A percentile compares a stretch with the other conserved stretches of the same genome.
phyloP scores from a whole-genome alignment of 2,888 invertebrate species.

The Synergus gifuensis region DNA sequence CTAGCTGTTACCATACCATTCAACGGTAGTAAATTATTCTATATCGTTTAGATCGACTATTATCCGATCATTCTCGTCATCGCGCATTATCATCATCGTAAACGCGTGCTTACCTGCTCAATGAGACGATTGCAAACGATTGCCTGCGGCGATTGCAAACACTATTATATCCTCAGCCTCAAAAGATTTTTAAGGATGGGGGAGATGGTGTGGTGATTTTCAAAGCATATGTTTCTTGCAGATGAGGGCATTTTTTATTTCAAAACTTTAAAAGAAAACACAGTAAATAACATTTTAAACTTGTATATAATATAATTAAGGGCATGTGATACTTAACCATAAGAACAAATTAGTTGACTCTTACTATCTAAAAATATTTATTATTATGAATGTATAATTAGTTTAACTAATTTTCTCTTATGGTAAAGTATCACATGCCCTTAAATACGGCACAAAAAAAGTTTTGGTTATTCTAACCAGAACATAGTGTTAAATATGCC shows the following conservation, averaged over 20 bases:
- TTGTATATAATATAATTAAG: too few species aligned
- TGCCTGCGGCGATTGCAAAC: constrained; percentile 45
- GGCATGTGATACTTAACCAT: too few species aligned
- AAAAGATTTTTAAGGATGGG: constrained; percentile 25
- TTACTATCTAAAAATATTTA: too few species aligned
- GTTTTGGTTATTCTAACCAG: too few species aligned
- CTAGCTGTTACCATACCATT: constrained; percentile 18
- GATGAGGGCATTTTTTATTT: neutral
- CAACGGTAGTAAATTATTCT: constrained; percentile 61
- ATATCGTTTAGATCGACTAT: constrained; percentile 59
- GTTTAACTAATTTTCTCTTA: too few species aligned
- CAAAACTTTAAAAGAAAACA: neutral
- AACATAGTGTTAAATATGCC: too few species aligned
- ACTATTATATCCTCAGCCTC: constrained; percentile 25
- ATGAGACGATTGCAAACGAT: constrained; percentile 36
- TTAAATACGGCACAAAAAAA: too few species aligned
- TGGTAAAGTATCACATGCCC: too few species aligned
- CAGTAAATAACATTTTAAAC: neutral
- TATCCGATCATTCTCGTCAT: constrained; percentile 60
- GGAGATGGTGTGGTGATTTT: constrained; percentile 25
- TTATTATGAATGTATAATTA: too few species aligned
- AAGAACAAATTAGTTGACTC: too few species aligned
- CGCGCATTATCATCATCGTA: constrained; percentile 55
- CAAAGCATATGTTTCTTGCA: neutral
- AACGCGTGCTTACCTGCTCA: constrained; percentile 57